Base-by-base conservation (phyloP, 2,888 invertebrate species). In the Epistrophella euchroma region DNA sequence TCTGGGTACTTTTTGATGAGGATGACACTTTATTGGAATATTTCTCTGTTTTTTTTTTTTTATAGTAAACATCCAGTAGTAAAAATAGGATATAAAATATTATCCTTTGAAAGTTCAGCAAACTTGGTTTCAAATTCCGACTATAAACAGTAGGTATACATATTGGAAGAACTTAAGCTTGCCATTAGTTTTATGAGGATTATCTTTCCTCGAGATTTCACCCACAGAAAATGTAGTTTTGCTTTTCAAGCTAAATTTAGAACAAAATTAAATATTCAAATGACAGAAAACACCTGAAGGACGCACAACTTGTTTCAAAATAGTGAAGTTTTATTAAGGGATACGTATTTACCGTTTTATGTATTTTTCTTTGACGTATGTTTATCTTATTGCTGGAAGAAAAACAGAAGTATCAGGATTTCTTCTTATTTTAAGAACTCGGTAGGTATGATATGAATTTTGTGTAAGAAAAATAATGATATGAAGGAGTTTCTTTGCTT, bases 211-310 rank as follows among this genome's bases (percentile, higher is more conserved):
- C 28, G 40, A 43, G 45, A 47, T 45, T 62, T 40, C 68, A 45
- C 55, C 68, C 52, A 37, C 22, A 35, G 55, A 73, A 60, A 25
- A 25, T n/a, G 17, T 50, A 58, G 43, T 73, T 78, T 68, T 73
- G 66, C 60, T 68, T 55, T 55, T 40, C 55, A 60, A 56, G 37
- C 52, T 37, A 71, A 83, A 83, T 77, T 82, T 68, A 58, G 82
- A 40, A 64, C 71, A 62, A 45, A 62, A 73, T 83, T 55, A 83
- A 83, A 70, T 83, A 83, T 83, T 83, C 73, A 62, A 78, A 68
- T 68, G 77, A 32, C 66, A 37, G 32, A 83, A 83, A 78, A 32
- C 78, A 78, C 83, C 78, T 78, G 73, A 83, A 83, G 83, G 78
- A 83, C 43, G 37, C 72, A 60, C 72, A 55, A 68, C 66, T 47